Base-by-base conservation (phyloP, 2,888 invertebrate genomes). In the Xestia ashworthii region DNA sequence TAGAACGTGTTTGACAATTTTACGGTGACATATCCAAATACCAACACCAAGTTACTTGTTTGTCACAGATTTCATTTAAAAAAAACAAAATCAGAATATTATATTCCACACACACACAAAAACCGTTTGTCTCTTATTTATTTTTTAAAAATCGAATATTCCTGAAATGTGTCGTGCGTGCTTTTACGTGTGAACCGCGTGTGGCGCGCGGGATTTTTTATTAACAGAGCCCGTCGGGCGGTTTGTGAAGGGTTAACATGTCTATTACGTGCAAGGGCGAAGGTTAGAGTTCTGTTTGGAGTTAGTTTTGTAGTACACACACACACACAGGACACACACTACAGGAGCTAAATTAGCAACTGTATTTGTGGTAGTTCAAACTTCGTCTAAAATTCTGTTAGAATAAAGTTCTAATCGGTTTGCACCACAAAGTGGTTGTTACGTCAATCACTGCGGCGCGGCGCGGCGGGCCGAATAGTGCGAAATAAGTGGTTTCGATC, bases 181-280 rank as follows among this genome's bases (percentile, higher is more conserved):
- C 72, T 77, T 81, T 78, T 76, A 74, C 76, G 81, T 78, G 90
- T 85, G 88, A 90, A 84, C 76, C 78, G 82, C 80, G 80, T 71
- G 67, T 74, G 87, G 84, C 84, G 82, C 89, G 86, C 85, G 85
- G 89, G 91, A 91, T 90, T 91, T 90, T 91, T 88, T 91, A 87
- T 87, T 82, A 87, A 87, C 87, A 85, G 86, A 60, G 74, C 69
- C 80, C 76, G 50, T 71, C 64, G 46, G 41, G 68, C 65, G 73
- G 78, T 80, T 53, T 38, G 75, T 19, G 67, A 41, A 75, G 88
- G 87, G 89, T 87, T 87, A 85, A 91, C 87, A 78, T 87, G 85
- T 90, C 83, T 88, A 87, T 90, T 91, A 88, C 81, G 74, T 82
- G 74, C n/a, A 66, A 46, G 58, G 67, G 69, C 66, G 60, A 55